These are phyloP conservation scores for Actinopyga echinites DNA, from an alignment of 53 echinoderm and acorn worm genomes.

Conservation along the genomic window DNA sequence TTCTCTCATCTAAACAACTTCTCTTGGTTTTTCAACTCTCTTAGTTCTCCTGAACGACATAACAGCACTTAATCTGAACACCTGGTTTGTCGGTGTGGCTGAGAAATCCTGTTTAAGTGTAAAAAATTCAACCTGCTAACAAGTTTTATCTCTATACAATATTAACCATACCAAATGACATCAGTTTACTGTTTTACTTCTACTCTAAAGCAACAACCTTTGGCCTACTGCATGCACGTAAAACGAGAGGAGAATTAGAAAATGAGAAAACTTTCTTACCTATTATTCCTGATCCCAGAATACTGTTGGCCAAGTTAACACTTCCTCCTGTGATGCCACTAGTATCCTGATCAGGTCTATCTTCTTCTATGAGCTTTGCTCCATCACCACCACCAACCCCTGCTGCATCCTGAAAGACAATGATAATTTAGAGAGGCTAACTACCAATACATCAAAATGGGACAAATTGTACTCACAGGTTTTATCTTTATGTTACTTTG, in stretches of 20 bases:
- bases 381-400: constrained; percentile 1
- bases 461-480: neutral
- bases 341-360: constrained; percentile 23
- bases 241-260: neutral
- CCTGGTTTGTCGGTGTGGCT: too few relatives aligned
- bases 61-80: too few relatives aligned
- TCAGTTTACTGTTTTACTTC: too few relatives aligned
- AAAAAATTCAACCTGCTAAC: too few relatives aligned
- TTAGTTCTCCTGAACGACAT: too few relatives aligned
- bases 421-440: neutral
- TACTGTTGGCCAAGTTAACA: constrained; percentile 93
- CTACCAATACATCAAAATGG: neutral
- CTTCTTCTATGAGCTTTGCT: constrained; percentile 42
- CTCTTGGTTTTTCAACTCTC: too few relatives aligned
- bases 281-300: constrained; percentile 93
- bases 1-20: too few relatives aligned
- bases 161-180: too few relatives aligned
- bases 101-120: too few relatives aligned
- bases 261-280: constrained; percentile 50
- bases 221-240: neutral
- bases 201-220: too few relatives aligned
- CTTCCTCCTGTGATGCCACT: constrained; percentile 79
- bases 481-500: neutral
- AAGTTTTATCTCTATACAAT: too few relatives aligned
- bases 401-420: neutral